Evolutionary conservation across 2,888 invertebrate genomes (phyloP), one percentile per base, ranked within the genome.

Genomic region (Andrena bucephala): DNA sequence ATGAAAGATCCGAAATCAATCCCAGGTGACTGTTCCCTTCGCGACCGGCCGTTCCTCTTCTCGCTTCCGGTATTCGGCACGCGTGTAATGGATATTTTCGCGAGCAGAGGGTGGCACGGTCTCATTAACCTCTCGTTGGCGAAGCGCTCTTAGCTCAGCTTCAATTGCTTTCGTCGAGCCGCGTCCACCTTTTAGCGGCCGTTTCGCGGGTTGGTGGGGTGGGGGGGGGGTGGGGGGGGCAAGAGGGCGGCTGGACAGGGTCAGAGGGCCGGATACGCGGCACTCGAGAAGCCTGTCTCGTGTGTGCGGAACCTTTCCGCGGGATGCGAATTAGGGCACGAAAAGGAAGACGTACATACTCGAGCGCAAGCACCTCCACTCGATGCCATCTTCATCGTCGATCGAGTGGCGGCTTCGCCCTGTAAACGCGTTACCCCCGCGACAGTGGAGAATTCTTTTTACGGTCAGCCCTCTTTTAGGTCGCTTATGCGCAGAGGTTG

Each of bases 61-160:
- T 50, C 42, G 57, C 57, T 72, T 66, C 67, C 67, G 57, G 70
- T 54, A 50, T 66, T 62, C 67, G 50, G 50, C 29, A 36, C 57
- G 42, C 31, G 48, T 66, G 63, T 62, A 62, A 69, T 52, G 67
- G 77, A 84, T 73, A 79, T 57, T 70, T 67, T 65, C 29, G 60
- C 62, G 74, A 31, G 54, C 60, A 48, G 57, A 62, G 77, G 87
- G 75, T 87, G 60, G 89, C 73, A 68, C 75, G 73, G 66, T 88
- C 91, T 91, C 91, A 87, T 91, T 91, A 91, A 90, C 90, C 89
- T 89, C 89, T 91, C 85, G 88, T 85, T 78, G 77, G 86, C 83
- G 82, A 86, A 91, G 89, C 91, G 87, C 91, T 87, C 90, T 91
- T 91, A 88, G 87, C 83, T 27, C 84, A 81, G 89, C 86, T 89